A percentile compares a stretch with the other conserved stretches of the same genome.
Evolutionary conservation across 1,140 invertebrate genomes (phyloP).

Genomic region (Gyrodactylus bullatarudis): DNA sequence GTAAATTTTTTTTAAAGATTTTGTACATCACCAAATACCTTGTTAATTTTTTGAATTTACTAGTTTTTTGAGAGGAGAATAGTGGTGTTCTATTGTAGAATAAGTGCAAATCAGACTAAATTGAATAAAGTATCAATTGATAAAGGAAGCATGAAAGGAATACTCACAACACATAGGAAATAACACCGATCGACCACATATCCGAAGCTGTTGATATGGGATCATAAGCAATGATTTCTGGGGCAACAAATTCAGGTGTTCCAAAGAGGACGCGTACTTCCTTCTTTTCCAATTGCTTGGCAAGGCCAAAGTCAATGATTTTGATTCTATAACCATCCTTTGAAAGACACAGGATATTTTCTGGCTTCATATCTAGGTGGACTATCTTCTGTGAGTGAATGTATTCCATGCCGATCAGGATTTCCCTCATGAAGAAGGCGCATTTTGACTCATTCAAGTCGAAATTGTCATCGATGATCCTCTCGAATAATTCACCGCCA

Average conservation of each 20-base stretch:
- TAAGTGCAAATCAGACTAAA: too few species aligned
- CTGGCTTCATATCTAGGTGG: constrained; percentile 84
- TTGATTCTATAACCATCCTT: constrained; percentile 77
- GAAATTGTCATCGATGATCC: constrained; percentile 88
- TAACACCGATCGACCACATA: constrained; percentile 39
- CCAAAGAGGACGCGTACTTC: constrained; percentile 36
- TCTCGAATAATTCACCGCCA: constrained; percentile 81
- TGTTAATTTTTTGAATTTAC: too few species aligned
- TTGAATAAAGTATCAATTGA: too few species aligned
- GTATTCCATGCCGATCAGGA: constrained; percentile 74
- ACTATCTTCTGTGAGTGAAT: constrained; percentile 69
- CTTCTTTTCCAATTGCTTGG: constrained; percentile 33
- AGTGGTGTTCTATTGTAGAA: too few species aligned
- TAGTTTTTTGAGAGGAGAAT: too few species aligned
- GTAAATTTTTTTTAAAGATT: too few species aligned
- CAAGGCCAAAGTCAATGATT: constrained; percentile 49
- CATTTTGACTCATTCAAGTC: constrained; percentile 70
- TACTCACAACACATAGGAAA: constrained; percentile 83
- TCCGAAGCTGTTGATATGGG: constrained; percentile 45
- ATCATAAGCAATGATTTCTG: constrained; percentile 67
- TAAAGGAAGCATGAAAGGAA: too few species aligned
- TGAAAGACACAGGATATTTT: constrained; percentile 76
- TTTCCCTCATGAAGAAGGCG: constrained; percentile 73
- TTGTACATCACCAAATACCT: too few species aligned
- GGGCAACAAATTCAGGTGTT: constrained; percentile 66